A percentile compares a stretch with the other conserved stretches of the same genome.
These are phyloP conservation scores for Poecile atricapillus DNA, from an alignment of 2,113 vertebrate species.

Conservation along the genomic window DNA sequence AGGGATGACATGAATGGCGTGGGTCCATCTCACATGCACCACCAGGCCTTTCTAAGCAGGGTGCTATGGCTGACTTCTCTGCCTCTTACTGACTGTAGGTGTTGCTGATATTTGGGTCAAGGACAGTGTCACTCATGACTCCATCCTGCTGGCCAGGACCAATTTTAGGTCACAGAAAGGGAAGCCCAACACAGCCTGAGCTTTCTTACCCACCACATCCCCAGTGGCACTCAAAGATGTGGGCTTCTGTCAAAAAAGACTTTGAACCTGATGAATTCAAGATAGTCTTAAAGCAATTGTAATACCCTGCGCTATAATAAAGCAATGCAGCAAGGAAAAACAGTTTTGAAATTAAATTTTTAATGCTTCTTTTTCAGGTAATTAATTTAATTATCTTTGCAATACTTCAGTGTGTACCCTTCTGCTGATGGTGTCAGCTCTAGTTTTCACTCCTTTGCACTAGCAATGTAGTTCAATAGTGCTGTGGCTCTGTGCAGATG, in stretches of 20 bases:
- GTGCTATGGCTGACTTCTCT: not conserved
- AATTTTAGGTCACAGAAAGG: not conserved
- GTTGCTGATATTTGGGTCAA: not conserved
- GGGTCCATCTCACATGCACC: fast-evolving
- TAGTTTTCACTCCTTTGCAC: not conserved
- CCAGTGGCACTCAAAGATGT: not conserved
- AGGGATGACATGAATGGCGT: fast-evolving
- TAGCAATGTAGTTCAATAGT: not conserved
- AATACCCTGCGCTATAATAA: not conserved
- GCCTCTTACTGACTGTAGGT: fast-evolving
- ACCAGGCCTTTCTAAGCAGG: not conserved
- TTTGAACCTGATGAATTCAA: not conserved
- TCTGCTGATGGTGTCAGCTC: not conserved
- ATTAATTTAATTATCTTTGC: not conserved
- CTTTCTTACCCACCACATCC: not conserved
- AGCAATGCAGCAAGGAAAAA: not conserved
- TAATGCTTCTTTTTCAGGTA: not conserved
- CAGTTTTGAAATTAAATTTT: not conserved
- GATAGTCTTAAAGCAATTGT: no score
- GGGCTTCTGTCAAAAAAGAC: not conserved
- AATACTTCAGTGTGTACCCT: not conserved
- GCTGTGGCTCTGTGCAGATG: not conserved
- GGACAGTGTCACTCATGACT: not conserved
- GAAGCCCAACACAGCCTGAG: not conserved
- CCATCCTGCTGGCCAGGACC: not conserved